Base-by-base conservation (phyloP, 2,888 invertebrate genomes). In the Microplitis deprimator region DNA sequence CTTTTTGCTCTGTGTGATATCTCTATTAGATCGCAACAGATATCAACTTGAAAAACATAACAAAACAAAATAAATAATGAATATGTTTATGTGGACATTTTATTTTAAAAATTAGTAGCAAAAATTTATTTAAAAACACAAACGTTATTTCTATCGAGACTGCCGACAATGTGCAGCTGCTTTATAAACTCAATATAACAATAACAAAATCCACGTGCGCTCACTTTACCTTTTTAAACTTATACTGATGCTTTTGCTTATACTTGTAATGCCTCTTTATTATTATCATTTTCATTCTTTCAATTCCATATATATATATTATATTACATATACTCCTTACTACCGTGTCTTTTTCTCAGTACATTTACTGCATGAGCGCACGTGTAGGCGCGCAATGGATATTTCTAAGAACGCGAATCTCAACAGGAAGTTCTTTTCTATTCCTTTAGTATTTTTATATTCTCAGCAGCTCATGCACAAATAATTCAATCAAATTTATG, bases 341-440 rank as follows among this genome's bases (percentile, higher is more conserved):
- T 38, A 39, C 71, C 29, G 38, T 16, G 59, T 38, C 38, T 29
- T 71, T n/a, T 72, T 72, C 20, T 62, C 17, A 8, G 29, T 60
- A 17, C 61, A 39, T 13, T 20, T 5, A 59, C 5, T 65, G 64
- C 62, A 50, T 73, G 73, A 29, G 69, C 68, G 61, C 76, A 77
- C 77, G 77, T 77, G 77, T 77, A 70, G 74, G 74, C 73, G 74
- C 73, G 65, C 65, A 69, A 73, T 77, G 69, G 69, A 69, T 68
- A 70, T 69, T 77, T 77, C 41, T 13, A 50, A 73, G 41, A 64
- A 73, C 73, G 62, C 62, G 40, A 73, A 73, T 73, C 40, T 40
- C 41, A 41, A 17, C 73, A 64, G 50, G 65, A 73, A 73, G 73
- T 65, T 7, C 17, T 17, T 20, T 29, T 13, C 59, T 17, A 62